Percentiles rank a stretch among this genome's conserved stretches.
Conservation (phyloP, 2,888 invertebrate genomes). For the Eretmocerus hayati region DNA sequence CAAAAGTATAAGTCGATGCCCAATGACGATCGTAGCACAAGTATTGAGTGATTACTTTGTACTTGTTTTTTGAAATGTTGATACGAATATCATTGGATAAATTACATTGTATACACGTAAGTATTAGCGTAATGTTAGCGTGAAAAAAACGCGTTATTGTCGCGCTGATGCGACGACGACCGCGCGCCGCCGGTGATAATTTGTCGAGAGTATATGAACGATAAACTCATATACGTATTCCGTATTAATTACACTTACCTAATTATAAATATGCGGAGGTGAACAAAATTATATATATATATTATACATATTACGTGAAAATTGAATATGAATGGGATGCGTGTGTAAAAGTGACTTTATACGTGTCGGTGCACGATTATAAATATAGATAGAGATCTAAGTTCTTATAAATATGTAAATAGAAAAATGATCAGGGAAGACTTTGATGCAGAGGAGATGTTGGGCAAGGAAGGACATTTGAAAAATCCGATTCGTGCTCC, state of each 20-base stretch:
- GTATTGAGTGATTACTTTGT: background rate
- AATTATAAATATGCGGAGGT: background rate
- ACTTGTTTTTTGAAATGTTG: background rate
- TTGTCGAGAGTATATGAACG: too few species aligned
- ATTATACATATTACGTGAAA: background rate
- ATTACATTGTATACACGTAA: constrained; percentile 6
- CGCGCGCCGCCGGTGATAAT: too few species aligned
- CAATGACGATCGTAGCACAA: background rate
- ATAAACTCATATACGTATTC: too few species aligned
- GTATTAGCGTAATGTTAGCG: constrained; percentile 5
- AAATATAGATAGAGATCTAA: constrained; percentile 13
- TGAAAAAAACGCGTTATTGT: constrained; percentile 9
- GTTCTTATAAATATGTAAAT: constrained; percentile 30
- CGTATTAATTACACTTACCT: too few species aligned
- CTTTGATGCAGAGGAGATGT: background rate
- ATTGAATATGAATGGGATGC: background rate
- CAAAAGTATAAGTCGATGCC: too few species aligned
- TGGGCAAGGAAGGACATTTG: constrained; percentile 10
- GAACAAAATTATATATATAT: background rate
- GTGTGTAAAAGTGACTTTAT: too few species aligned
- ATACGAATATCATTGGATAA: background rate
- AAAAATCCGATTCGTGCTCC: constrained; percentile 1
- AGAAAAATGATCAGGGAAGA: constrained; percentile 4
- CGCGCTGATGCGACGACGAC: constrained; percentile 10
- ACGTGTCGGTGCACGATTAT: background rate